These are phyloP conservation scores for Pollachius pollachius DNA, from an alignment of 2,113 vertebrate genomes.

Conservation along the genomic window DNA sequence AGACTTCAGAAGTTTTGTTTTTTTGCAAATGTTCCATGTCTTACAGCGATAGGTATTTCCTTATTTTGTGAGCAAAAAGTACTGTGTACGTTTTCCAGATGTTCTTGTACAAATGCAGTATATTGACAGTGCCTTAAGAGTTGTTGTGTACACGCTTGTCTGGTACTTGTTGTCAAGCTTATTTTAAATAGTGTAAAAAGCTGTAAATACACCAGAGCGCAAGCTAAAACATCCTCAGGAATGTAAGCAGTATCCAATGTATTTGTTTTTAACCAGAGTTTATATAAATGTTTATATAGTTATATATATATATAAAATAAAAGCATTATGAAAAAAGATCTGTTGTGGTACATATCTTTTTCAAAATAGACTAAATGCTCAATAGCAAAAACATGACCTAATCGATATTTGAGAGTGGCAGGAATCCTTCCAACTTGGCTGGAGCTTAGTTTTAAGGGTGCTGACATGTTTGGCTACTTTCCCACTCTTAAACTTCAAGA, in stretches of 20 bases:
- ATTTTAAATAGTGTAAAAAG: conserved; percentile 37
- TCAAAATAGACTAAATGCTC: too few relatives aligned
- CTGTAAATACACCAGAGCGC: conserved; percentile 51
- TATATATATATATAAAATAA: conserved; percentile 5
- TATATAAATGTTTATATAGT: neutral
- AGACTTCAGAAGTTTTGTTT: conserved; percentile 78
- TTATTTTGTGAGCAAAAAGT: conserved; percentile 61
- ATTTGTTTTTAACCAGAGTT: conserved; percentile 41
- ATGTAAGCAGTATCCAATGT: conserved; percentile 50
- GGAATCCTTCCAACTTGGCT: too few relatives aligned
- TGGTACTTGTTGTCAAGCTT: conserved; percentile 46
- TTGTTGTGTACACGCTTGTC: conserved; percentile 32
- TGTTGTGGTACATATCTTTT: neutral
- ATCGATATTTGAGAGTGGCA: too few relatives aligned
- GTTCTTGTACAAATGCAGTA: conserved; percentile 35
- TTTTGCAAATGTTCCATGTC: conserved; percentile 79
- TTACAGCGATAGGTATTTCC: conserved; percentile 65
- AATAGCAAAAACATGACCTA: too few relatives aligned
- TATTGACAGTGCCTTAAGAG: conserved; percentile 71
- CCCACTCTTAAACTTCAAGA: too few relatives aligned
- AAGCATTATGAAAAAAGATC: neutral
- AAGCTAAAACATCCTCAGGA: conserved; percentile 67
- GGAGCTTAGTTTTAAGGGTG: too few relatives aligned
- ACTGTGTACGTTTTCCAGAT: conserved; percentile 37
- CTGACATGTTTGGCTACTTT: too few relatives aligned